phyloP scores from a whole-genome alignment of 1,140 invertebrate species.

The Sitodiplosis mosellana region DNA sequence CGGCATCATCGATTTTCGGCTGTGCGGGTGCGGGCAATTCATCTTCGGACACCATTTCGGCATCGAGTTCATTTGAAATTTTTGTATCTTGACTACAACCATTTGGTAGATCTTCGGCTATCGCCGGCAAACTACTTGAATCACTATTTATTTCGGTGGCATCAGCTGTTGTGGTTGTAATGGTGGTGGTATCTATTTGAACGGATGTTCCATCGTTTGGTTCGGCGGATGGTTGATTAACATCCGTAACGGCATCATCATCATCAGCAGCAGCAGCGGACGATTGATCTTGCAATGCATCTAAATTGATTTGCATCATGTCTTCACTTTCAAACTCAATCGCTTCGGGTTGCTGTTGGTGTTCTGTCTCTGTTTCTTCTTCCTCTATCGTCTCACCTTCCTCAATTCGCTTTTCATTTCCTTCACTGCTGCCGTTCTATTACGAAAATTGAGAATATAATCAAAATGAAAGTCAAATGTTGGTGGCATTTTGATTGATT shows the following conservation, averaged over 20 bases:
- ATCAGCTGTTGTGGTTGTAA: too few species aligned
- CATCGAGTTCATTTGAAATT: slow-evolving; percentile 31
- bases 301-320: slow-evolving; percentile 1
- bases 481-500: too few species aligned
- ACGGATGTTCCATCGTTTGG: slow-evolving; percentile 3
- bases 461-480: not conserved
- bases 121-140: slow-evolving; percentile 13
- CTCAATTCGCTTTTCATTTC: slow-evolving; percentile 8
- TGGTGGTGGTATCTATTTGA: too few species aligned
- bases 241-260: slow-evolving; percentile 12
- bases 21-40: slow-evolving; percentile 29
- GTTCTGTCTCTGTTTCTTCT: slow-evolving; percentile 24
- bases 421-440: not conserved
- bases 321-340: slow-evolving; percentile 2
- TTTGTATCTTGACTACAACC: slow-evolving; percentile 10
- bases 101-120: slow-evolving; percentile 11
- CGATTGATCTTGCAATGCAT: not conserved
- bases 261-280: slow-evolving; percentile 6
- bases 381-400: slow-evolving; percentile 8
- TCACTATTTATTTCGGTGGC: too few species aligned
- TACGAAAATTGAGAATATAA: too few species aligned
- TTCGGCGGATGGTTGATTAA: slow-evolving; percentile 6
- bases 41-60: slow-evolving; percentile 49
- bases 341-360: slow-evolving; percentile 10
- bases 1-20: slow-evolving; percentile 35